phyloP scores from a whole-genome alignment of 37 sponge, comb jelly and placozoan genomes.

The Spongilla lacustris region DNA sequence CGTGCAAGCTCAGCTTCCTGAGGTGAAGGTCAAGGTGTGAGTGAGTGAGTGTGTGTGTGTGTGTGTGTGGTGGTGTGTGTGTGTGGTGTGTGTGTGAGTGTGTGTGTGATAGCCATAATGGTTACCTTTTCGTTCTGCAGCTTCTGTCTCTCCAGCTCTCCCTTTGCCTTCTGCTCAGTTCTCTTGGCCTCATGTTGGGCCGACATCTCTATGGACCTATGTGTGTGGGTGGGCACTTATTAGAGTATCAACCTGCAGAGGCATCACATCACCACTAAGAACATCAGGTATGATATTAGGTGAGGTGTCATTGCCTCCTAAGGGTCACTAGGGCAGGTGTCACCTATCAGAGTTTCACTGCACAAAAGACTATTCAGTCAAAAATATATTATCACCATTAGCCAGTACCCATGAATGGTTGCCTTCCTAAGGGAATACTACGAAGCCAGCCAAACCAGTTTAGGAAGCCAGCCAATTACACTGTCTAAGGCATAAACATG shows the following conservation, averaged over 20 bases:
- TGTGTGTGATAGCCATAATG: background rate
- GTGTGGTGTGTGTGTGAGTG: background rate
- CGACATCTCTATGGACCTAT: constrained; percentile 79
- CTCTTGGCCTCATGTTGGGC: constrained; percentile 90
- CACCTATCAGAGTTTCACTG: background rate
- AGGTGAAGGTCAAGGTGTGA: background rate
- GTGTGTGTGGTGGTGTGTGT: background rate
- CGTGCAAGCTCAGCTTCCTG: constrained; percentile 86
- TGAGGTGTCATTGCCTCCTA: background rate
- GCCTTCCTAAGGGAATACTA: background rate
- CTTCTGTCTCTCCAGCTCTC: constrained; percentile 90
- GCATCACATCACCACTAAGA: background rate
- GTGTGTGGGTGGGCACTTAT: background rate
- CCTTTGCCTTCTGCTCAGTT: constrained; percentile 89
- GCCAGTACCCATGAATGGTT: background rate
- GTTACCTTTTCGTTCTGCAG: constrained; percentile 77
- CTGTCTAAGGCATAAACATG: background rate
- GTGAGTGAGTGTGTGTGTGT: background rate
- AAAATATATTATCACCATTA: background rate
- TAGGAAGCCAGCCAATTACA: background rate
- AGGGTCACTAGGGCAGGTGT: background rate
- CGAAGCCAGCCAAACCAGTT: background rate
- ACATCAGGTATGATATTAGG: background rate
- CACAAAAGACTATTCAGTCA: background rate
- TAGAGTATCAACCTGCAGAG: background rate